Base-by-base conservation (phyloP, 1,140 invertebrate species). In the Hyles vespertilio region DNA sequence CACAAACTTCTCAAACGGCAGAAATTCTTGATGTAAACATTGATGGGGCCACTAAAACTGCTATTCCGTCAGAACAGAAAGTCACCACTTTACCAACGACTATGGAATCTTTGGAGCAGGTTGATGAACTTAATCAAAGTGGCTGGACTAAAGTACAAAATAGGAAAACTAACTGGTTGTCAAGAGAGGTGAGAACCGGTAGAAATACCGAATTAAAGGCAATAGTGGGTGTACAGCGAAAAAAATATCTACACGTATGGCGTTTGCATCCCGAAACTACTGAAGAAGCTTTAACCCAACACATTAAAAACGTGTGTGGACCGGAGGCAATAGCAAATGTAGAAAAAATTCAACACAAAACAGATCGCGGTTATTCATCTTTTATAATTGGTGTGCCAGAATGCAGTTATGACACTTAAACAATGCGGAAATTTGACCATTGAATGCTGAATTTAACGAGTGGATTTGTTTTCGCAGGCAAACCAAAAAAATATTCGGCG, bases 321-420 rank as follows among this genome's bases (percentile, higher is more conserved):
- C 9, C 46, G 9, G 46, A 47, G 4, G 11, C 11, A n/a, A 12
- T n/a, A n/a, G 9, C 10, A 47, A 47, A 47, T 36, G 11, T 47
- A 47, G 46, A 47, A 47, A 47, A 47, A 33, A 44, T 56, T n/a
- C 47, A 53, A n/a, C 58, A 34, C 32, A 59, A 54, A 51, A 46
- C 12, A 32, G 50, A 40, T n/a, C 9, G 46, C 9, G 11, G 11
- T 47, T 47, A 47, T 47, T 10, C 46, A 12, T 47, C 46, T 10
- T 43, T 50, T 46, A 22, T 59, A 34, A 59, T 60, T 32, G 59
- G 43, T 36, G 36, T 3, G 3, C 36, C 36, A 36, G 36, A 36
- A 36, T 3, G 36, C 36, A 36, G 3, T 47, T 53, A 48, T 33
- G 32, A 32, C 2, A 33, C 8, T 32, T 51, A n/a, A 4, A 51